Evolutionary conservation across 2,888 invertebrate species (phyloP).

Genomic region (Drosophila lutescens): DNA sequence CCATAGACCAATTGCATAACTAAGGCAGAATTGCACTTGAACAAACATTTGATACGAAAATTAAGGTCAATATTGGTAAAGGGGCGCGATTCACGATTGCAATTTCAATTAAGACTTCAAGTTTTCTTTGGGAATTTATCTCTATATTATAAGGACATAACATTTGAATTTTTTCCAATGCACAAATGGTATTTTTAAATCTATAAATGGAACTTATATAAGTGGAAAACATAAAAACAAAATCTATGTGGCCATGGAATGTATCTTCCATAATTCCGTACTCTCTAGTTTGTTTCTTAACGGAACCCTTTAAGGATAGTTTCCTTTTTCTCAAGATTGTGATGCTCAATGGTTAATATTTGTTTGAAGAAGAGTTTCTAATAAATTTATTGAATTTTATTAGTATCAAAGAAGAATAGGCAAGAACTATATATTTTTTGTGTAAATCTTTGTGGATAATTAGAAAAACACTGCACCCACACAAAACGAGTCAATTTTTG

Average conservation of each 20-base stretch:
- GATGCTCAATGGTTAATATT: too few relatives aligned
- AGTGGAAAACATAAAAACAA: neutral
- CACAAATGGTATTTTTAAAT: neutral
- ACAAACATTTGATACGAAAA: neutral
- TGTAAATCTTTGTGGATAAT: neutral
- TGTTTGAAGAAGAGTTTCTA: too few relatives aligned
- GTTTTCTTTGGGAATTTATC: neutral
- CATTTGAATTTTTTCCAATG: too few relatives aligned
- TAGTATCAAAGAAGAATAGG: neutral
- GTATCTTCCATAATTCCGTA: neutral
- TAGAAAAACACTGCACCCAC: neutral
- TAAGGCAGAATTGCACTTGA: constrained; percentile 12
- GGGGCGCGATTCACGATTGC: neutral
- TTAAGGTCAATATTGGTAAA: constrained; percentile 2
- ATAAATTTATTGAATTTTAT: too few relatives aligned
- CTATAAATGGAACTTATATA: neutral
- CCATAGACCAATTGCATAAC: constrained; percentile 23
- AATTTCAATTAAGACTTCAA: too few relatives aligned
- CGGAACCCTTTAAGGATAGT: too few relatives aligned
- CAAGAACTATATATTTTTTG: neutral
- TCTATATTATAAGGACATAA: neutral
- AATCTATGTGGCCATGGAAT: neutral
- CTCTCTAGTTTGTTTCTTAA: too few relatives aligned
- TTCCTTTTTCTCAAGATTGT: too few relatives aligned
- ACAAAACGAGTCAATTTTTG: constrained; percentile 15